Percentiles rank a stretch among this genome's conserved stretches.
Conservation (phyloP, 2,113 vertebrate species). For the Danionella cerebrum region DNA sequence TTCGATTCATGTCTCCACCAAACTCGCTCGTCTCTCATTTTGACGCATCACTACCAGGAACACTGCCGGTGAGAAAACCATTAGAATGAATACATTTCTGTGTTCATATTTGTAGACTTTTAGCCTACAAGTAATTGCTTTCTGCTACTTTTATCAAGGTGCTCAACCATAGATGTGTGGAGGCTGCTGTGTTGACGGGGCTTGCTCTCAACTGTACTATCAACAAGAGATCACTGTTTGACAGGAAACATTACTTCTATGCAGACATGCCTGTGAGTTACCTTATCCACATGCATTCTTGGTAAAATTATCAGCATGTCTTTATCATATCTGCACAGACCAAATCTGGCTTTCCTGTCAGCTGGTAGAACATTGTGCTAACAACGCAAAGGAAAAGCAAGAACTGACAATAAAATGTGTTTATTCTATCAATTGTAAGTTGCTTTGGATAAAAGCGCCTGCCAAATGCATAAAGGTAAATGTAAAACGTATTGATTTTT, state of each 20-base stretch:
- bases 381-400: too few species aligned
- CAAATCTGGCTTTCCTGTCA: too few species aligned
- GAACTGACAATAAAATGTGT: too few species aligned
- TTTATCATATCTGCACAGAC: not conserved
- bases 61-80: slow-evolving; percentile 80
- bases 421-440: too few species aligned
- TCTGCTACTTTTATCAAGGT: slow-evolving; percentile 64
- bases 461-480: too few species aligned
- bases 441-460: too few species aligned
- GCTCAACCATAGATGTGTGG: slow-evolving; percentile 89
- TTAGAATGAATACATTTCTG: not conserved
- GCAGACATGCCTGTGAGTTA: slow-evolving; percentile 93
- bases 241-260: slow-evolving; percentile 99
- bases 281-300: not conserved
- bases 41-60: slow-evolving; percentile 92
- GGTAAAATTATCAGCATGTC: not conserved
- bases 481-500: too few species aligned
- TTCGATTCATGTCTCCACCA: slow-evolving; percentile 82
- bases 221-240: slow-evolving; percentile 91
- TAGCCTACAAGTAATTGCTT: not conserved
- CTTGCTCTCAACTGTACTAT: slow-evolving; percentile 87
- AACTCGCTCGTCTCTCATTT: slow-evolving; percentile 94
- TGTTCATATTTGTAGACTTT: not conserved
- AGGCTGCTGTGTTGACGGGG: slow-evolving; percentile 90
- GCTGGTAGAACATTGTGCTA: too few species aligned